These are phyloP conservation scores for Fragum fragum DNA, from an alignment of 2,888 invertebrate genomes.

Conservation along the genomic window DNA sequence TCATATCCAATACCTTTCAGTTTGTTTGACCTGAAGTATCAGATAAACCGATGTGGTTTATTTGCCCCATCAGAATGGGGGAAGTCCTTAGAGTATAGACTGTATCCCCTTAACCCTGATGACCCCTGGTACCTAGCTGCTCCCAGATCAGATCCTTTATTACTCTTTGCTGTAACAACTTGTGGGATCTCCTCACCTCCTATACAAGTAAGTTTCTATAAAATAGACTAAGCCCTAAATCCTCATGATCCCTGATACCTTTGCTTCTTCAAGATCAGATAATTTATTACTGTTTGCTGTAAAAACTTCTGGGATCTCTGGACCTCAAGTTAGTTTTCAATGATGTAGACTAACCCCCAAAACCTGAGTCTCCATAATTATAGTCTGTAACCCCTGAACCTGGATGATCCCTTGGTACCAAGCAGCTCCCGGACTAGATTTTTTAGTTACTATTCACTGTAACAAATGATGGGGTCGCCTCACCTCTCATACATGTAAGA, in stretches of 20 bases:
- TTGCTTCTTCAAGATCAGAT: slow-evolving; percentile 77
- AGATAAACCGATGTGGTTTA: slow-evolving; percentile 75
- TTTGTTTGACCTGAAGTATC: slow-evolving; percentile 81
- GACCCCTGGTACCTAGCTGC: slow-evolving; percentile 80
- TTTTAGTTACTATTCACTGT: too few species aligned
- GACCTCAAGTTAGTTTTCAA: too few species aligned
- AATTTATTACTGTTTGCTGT: slow-evolving; percentile 78
- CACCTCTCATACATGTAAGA: too few species aligned
- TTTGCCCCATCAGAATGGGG: slow-evolving; percentile 73
- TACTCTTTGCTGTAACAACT: slow-evolving; percentile 78
- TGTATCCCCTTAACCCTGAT: slow-evolving; percentile 64
- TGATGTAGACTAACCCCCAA: too few species aligned
- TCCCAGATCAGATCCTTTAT: slow-evolving; percentile 76
- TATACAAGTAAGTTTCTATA: slow-evolving; percentile 79
- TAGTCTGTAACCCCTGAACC: too few species aligned
- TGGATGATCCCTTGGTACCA: too few species aligned
- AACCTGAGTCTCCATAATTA: too few species aligned
- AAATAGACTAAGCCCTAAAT: too few species aligned
- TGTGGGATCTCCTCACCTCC: slow-evolving; percentile 82
- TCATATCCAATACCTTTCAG: too few species aligned
- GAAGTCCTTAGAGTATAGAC: slow-evolving; percentile 64
- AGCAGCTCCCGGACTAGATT: too few species aligned
- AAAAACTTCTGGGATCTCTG: slow-evolving; percentile 77
- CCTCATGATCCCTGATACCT: slow-evolving; percentile 76
- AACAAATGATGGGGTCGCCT: too few species aligned